Evolutionary conservation across 2,888 invertebrate species (phyloP).

Genomic region (Agrochola litura): DNA sequence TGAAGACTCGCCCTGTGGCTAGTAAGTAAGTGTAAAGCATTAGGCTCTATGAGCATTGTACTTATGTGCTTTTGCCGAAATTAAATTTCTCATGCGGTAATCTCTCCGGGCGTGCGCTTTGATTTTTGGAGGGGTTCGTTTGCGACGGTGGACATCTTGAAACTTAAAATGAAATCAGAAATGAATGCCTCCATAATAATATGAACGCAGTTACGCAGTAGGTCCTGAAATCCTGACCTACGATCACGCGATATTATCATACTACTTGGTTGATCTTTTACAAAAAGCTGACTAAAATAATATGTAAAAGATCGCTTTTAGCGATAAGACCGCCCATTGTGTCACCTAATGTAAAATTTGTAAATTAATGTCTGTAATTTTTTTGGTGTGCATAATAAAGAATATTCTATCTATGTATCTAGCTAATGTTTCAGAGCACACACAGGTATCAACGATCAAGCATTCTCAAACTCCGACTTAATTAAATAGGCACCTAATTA

Average conservation of each 20-base stretch:
- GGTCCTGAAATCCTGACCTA: not conserved
- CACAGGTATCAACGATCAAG: not conserved
- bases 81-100: not conserved
- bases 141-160: constrained; percentile 22
- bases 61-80: not conserved
- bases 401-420: too few relatives aligned
- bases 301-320: too few relatives aligned
- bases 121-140: constrained; percentile 15
- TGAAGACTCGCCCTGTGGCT: not conserved
- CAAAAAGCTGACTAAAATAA: not conserved
- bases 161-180: not conserved
- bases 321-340: too few relatives aligned
- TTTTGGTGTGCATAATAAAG: too few relatives aligned
- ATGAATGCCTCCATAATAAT: not conserved
- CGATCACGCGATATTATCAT: too few relatives aligned
- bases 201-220: not conserved
- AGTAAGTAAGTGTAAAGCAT: not conserved
- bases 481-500: not conserved
- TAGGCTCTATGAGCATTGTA: not conserved
- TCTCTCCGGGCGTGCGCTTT: not conserved
- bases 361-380: too few relatives aligned
- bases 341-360: too few relatives aligned
- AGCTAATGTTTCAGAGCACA: not conserved
- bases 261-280: not conserved
- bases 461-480: not conserved